Percentiles rank a stretch among this genome's conserved stretches.
phyloP scores from a whole-genome alignment of 2,113 vertebrate species.

The Neotoma lepida region DNA sequence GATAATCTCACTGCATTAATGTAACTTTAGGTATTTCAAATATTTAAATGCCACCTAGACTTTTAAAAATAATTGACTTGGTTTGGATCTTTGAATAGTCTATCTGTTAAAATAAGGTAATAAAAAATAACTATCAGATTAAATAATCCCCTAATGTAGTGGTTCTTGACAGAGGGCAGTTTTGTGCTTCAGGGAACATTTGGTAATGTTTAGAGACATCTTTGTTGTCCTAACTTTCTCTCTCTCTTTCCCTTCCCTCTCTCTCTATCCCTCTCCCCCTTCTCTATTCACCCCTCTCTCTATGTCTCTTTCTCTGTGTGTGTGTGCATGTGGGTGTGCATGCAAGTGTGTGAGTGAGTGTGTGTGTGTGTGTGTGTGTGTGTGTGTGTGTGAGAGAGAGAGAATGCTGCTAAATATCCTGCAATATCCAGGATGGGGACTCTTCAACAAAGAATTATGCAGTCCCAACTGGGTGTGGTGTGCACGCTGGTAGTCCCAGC shows the following conservation, averaged over 20 bases:
- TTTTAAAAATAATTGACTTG: conserved; percentile 51
- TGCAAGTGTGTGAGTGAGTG: no score
- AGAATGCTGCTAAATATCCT: neutral
- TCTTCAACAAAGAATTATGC: neutral
- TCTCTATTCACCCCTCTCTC: no score
- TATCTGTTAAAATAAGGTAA: conserved; percentile 60
- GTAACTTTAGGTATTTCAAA: conserved; percentile 52
- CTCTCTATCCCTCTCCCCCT: no score
- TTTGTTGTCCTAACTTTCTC: neutral
- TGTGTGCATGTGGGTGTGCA: no score
- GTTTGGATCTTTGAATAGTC: conserved; percentile 48
- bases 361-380: no score
- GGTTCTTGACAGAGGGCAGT: neutral
- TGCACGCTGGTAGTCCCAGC: neutral
- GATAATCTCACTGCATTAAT: conserved; percentile 30
- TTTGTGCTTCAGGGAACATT: neutral
- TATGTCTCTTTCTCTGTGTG: no score
- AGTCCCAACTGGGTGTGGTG: neutral
- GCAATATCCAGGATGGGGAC: neutral
- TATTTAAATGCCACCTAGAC: conserved; percentile 27
- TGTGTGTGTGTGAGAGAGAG: no score
- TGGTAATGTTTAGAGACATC: neutral
- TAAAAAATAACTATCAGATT: neutral
- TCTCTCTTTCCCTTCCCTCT: neutral
- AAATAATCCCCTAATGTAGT: neutral